A percentile compares a stretch with the other conserved stretches of the same genome.
phyloP scores from a whole-genome alignment of 1,140 invertebrate genomes.

The Panulirus ornatus region DNA sequence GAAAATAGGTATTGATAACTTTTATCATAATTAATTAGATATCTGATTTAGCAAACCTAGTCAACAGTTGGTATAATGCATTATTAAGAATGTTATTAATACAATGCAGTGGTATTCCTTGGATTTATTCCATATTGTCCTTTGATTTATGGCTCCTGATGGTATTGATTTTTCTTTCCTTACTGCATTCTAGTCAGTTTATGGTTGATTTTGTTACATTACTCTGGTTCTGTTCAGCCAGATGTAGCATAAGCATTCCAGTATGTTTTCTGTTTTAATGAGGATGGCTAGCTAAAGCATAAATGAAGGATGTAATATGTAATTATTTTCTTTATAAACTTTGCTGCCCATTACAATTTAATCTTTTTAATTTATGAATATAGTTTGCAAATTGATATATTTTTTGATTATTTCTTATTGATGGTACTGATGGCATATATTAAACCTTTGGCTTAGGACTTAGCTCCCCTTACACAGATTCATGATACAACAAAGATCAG shows the following conservation, averaged over 20 bases:
- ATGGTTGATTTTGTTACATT: conserved; percentile 18
- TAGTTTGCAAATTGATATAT: neutral
- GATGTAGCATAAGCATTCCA: conserved; percentile 13
- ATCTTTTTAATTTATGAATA: neutral
- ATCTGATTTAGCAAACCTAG: no score
- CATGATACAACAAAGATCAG: neutral
- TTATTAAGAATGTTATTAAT: no score
- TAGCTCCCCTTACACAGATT: neutral
- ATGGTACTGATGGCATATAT: neutral
- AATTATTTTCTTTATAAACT: neutral
- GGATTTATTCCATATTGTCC: neutral
- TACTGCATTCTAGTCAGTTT: conserved; percentile 30
- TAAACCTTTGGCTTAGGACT: neutral
- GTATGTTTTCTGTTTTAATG: conserved; percentile 17
- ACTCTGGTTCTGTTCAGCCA: conserved; percentile 2
- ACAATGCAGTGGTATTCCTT: no score
- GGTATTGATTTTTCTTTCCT: neutral
- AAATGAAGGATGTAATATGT: neutral
- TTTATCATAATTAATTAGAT: no score
- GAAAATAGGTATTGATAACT: no score
- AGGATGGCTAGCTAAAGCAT: conserved; percentile 5
- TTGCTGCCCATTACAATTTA: neutral
- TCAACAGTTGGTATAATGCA: no score
- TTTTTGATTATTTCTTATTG: neutral
- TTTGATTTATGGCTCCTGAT: neutral